Percentiles rank a stretch among this genome's conserved stretches.
Conservation (phyloP, 2,797 vertebrate genomes). For the Scolopax bukidnonensis region DNA sequence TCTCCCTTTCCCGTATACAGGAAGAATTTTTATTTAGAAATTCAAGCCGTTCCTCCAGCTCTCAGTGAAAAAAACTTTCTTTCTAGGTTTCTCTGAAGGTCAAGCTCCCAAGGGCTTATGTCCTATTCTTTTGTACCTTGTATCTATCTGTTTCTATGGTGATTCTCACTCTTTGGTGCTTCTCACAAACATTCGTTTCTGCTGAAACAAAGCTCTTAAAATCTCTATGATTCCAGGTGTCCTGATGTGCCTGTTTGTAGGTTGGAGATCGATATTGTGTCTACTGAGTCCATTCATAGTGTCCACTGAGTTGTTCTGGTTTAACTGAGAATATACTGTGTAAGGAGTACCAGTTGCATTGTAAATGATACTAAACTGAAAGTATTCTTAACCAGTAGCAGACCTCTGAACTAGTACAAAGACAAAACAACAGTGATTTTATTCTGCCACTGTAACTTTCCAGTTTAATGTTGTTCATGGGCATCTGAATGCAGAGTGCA, state of each 20-base stretch:
- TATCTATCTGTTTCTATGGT: background rate
- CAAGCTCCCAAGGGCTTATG: background rate
- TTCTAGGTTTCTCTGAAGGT: conserved; percentile 1
- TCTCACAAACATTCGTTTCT: background rate
- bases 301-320: background rate
- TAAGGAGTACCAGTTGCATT: background rate
- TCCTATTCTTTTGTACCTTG: background rate
- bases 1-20: background rate
- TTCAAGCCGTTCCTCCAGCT: background rate
- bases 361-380: background rate
- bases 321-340: background rate
- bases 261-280: background rate
- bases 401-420: background rate
- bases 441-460: background rate
- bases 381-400: background rate
- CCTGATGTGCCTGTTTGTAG: background rate
- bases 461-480: background rate
- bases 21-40: conserved; percentile 37
- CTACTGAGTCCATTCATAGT: background rate
- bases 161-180: background rate
- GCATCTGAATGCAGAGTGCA: background rate
- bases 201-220: conserved; percentile 18
- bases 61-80: background rate
- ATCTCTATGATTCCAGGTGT: background rate
- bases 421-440: background rate